These are phyloP conservation scores for Erebia epiphron DNA, from an alignment of 2,888 invertebrate species.

Conservation along the genomic window DNA sequence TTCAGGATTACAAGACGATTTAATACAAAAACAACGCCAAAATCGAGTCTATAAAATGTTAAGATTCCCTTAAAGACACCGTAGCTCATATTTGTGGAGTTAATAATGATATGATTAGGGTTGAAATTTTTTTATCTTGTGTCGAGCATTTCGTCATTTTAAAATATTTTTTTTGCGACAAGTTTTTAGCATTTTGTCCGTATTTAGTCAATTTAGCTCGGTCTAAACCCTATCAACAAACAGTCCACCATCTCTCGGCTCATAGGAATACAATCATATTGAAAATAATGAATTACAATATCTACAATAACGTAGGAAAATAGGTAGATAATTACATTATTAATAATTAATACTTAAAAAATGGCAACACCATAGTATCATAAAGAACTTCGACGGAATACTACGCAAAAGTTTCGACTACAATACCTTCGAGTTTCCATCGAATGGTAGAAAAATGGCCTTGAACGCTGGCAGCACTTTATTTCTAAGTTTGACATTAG, in stretches of 20 bases:
- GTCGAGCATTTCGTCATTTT: no score
- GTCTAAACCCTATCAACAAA: not conserved
- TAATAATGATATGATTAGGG: no score
- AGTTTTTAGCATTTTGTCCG: not conserved
- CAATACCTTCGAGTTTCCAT: constrained; percentile 50
- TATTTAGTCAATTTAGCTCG: not conserved
- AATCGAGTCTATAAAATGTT: no score
- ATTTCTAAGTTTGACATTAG: constrained; percentile 33
- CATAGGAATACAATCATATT: constrained; percentile 16
- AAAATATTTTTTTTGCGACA: not conserved
- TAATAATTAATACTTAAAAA: constrained; percentile 36
- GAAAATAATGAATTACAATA: constrained; percentile 28
- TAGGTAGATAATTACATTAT: constrained; percentile 38
- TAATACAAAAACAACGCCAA: no score
- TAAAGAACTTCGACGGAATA: constrained; percentile 40
- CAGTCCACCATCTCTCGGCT: not conserved
- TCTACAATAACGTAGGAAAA: constrained; percentile 47
- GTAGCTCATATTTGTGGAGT: no score
- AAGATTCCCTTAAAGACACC: no score
- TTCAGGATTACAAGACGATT: no score
- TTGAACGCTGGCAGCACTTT: constrained; percentile 41
- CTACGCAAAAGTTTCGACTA: constrained; percentile 47
- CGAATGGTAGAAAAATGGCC: constrained; percentile 36
- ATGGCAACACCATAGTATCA: constrained; percentile 42
- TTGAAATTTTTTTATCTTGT: no score